These are phyloP conservation scores for Nixonia krombeini DNA, from an alignment of 1,140 invertebrate genomes.

Conservation along the genomic window DNA sequence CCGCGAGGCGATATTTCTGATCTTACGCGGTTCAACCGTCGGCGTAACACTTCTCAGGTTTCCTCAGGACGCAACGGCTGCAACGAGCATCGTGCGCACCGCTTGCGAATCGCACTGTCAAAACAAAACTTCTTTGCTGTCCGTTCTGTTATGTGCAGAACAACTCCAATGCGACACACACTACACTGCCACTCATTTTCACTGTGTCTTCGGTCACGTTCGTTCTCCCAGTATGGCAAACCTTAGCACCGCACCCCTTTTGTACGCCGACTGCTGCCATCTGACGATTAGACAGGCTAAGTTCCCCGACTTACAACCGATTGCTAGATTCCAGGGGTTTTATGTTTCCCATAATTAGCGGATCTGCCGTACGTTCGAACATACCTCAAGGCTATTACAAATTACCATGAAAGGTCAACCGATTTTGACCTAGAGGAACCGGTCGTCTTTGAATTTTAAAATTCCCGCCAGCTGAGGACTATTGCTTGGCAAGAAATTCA, in stretches of 20 bases:
- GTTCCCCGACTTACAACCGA: too few species aligned
- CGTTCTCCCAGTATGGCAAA: conserved; percentile 52
- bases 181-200: conserved; percentile 59
- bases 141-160: conserved; percentile 52
- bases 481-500: too few species aligned
- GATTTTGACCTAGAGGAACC: too few species aligned
- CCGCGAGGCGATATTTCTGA: conserved; percentile 54
- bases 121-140: conserved; percentile 54
- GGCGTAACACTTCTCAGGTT: conserved; percentile 43
- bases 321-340: too few species aligned
- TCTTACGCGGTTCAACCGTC: conserved; percentile 43
- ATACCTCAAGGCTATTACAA: too few species aligned
- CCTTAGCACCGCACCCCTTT: conserved; percentile 52
- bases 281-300: not conserved
- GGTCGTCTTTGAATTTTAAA: too few species aligned
- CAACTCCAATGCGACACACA: conserved; percentile 60
- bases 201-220: conserved; percentile 62
- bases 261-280: conserved; percentile 2
- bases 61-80: conserved; percentile 47
- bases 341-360: too few species aligned
- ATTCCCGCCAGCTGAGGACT: too few species aligned
- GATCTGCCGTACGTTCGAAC: too few species aligned
- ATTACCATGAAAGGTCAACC: too few species aligned
- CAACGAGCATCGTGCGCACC: conserved; percentile 51
- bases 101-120: conserved; percentile 55